These are phyloP conservation scores for Nomada ruficornis DNA, from an alignment of 2,888 invertebrate species.

Conservation along the genomic window DNA sequence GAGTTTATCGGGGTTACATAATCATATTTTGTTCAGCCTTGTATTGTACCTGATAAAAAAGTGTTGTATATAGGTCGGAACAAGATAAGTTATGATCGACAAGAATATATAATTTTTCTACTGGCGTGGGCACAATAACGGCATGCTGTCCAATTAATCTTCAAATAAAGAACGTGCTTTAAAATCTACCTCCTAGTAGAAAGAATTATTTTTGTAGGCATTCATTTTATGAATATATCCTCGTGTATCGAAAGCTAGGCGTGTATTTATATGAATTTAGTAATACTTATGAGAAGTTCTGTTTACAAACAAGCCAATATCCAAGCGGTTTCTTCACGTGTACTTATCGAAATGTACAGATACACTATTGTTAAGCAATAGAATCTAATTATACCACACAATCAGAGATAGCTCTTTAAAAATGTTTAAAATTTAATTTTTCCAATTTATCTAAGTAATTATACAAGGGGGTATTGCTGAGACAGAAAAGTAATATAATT, in stretches of 20 bases:
- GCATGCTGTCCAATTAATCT: conserved; percentile 63
- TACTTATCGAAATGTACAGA: conserved; percentile 12
- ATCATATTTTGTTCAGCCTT: conserved; percentile 70
- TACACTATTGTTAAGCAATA: conserved; percentile 16
- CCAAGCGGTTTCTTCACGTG: not conserved
- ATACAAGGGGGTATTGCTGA: too few relatives aligned
- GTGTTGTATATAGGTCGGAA: conserved; percentile 49
- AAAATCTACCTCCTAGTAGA: conserved; percentile 46
- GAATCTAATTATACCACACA: not conserved
- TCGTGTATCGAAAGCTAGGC: not conserved
- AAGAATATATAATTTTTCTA: conserved; percentile 61
- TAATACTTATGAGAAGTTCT: conserved; percentile 12
- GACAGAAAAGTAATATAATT: not conserved
- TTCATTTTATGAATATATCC: conserved; percentile 8
- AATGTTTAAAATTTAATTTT: not conserved
- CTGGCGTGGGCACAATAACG: conserved; percentile 59
- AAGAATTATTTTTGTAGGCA: conserved; percentile 54
- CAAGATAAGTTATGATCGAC: conserved; percentile 55
- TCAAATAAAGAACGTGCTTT: conserved; percentile 70
- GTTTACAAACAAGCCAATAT: conserved; percentile 18
- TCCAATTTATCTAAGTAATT: too few relatives aligned
- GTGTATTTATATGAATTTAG: conserved; percentile 37
- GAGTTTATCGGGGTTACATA: conserved; percentile 50
- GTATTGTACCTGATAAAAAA: conserved; percentile 73
- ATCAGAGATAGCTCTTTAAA: not conserved